These are phyloP conservation scores for Batillaria attramentaria DNA, from an alignment of 1,140 invertebrate species.

Conservation along the genomic window DNA sequence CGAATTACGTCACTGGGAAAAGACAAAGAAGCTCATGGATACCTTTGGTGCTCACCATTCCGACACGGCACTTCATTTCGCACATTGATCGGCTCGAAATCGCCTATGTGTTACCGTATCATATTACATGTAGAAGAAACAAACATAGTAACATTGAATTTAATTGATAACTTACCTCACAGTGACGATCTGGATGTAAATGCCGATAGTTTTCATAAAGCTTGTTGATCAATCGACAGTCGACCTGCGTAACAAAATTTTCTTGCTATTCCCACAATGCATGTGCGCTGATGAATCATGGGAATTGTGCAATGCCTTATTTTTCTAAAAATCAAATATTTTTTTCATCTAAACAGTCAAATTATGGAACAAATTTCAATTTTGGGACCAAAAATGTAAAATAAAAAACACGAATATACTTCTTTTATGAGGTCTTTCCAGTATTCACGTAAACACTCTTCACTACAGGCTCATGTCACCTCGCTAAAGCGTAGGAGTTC, in stretches of 20 bases:
- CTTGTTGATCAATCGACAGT: constrained; percentile 22
- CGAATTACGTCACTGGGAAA: neutral
- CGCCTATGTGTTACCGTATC: neutral
- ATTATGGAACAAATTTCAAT: too few relatives aligned
- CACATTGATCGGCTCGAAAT: neutral
- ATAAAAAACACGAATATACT: too few relatives aligned
- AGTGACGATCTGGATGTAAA: neutral
- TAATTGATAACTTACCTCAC: constrained; percentile 24
- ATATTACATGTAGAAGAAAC: neutral
- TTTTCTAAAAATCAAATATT: neutral
- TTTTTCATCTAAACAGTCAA: too few relatives aligned
- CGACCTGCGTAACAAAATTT: constrained; percentile 34
- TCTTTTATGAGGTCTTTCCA: too few relatives aligned
- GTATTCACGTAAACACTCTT: too few relatives aligned
- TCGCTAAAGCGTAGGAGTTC: too few relatives aligned
- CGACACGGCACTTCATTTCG: neutral
- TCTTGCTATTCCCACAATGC: constrained; percentile 35
- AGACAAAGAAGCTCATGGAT: constrained; percentile 15
- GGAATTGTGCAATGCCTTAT: neutral
- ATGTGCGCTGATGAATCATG: constrained; percentile 39
- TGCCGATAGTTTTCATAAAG: constrained; percentile 31
- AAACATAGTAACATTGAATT: neutral
- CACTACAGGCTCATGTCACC: too few relatives aligned
- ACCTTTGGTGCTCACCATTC: constrained; percentile 1
- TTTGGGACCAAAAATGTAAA: too few relatives aligned